phyloP scores from a whole-genome alignment of 2,888 invertebrate species.

The Polymixis lichenea region DNA sequence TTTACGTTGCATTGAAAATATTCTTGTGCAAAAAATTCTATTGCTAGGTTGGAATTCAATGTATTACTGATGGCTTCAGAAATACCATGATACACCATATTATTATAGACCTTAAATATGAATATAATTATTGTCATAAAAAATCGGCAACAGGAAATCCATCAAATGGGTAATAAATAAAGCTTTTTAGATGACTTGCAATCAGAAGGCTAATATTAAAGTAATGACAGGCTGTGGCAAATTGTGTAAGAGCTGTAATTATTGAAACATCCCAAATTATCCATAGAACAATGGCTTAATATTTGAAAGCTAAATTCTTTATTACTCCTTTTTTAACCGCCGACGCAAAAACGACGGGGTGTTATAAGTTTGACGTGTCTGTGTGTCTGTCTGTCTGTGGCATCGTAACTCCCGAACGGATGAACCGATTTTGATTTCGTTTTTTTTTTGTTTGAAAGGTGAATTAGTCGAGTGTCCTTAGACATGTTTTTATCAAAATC shows the following conservation, averaged over 20 bases:
- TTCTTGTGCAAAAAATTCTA: not conserved
- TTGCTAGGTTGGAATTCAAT: not conserved
- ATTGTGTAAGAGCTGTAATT: slow-evolving; percentile 34
- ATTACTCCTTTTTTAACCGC: no score
- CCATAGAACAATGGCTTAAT: slow-evolving; percentile 31
- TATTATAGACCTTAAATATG: slow-evolving; percentile 9
- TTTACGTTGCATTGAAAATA: not conserved
- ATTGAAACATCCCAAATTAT: slow-evolving; percentile 35
- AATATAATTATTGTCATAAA: slow-evolving; percentile 17
- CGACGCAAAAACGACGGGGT: no score
- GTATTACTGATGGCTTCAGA: not conserved
- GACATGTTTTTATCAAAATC: no score
- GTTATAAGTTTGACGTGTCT: no score
- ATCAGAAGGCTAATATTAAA: slow-evolving; percentile 37
- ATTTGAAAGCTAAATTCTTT: slow-evolving; percentile 7
- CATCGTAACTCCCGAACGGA: no score
- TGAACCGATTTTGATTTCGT: no score
- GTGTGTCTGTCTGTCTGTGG: no score
- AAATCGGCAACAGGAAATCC: slow-evolving; percentile 34
- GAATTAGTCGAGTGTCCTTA: no score
- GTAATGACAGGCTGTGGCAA: slow-evolving; percentile 40
- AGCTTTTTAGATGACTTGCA: slow-evolving; percentile 48
- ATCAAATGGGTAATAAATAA: slow-evolving; percentile 49
- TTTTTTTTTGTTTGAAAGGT: no score
- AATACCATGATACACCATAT: slow-evolving; percentile 2